These are phyloP conservation scores for Pristionchus arcanus DNA, from an alignment of 2,888 invertebrate genomes.

Conservation along the genomic window DNA sequence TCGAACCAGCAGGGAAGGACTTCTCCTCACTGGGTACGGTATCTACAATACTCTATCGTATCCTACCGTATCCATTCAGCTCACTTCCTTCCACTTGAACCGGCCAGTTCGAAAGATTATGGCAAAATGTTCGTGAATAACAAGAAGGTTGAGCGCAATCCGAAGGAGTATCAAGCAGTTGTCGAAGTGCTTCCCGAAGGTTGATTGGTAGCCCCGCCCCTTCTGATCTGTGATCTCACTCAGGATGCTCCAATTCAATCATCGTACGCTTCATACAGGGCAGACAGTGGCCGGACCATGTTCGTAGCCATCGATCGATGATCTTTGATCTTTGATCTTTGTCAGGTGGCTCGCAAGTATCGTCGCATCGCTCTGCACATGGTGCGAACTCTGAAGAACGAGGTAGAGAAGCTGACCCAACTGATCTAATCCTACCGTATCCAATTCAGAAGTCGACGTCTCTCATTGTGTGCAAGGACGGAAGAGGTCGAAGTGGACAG, in stretches of 20 bases:
- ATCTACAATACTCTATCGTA: not conserved
- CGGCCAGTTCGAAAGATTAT: conserved; percentile 16
- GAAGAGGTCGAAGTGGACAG: not conserved
- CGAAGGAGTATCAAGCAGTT: conserved; percentile 48
- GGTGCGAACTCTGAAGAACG: conserved; percentile 47
- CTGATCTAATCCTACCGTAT: not conserved
- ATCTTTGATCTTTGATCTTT: conserved; percentile 47
- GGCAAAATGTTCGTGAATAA: conserved; percentile 45
- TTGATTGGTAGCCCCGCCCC: not conserved
- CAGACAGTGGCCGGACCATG: conserved; percentile 40
- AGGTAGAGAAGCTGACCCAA: not conserved
- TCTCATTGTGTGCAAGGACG: conserved; percentile 49
- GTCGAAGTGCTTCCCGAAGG: conserved; percentile 48
- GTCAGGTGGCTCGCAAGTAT: conserved; percentile 19
- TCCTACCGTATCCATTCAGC: conserved; percentile 35
- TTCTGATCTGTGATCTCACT: conserved; percentile 48
- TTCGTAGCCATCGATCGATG: not conserved
- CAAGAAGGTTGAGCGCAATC: conserved; percentile 42
- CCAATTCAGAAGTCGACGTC: conserved; percentile 16
- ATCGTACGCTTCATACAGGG: conserved; percentile 43
- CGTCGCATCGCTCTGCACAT: conserved; percentile 49
- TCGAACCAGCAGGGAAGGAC: conserved; percentile 41
- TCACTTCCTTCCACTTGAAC: conserved; percentile 45
- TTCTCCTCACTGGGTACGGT: not conserved
- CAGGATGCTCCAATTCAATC: conserved; percentile 50